Conservation (phyloP, 2,888 invertebrate species). For the Chalcis sispes region DNA sequence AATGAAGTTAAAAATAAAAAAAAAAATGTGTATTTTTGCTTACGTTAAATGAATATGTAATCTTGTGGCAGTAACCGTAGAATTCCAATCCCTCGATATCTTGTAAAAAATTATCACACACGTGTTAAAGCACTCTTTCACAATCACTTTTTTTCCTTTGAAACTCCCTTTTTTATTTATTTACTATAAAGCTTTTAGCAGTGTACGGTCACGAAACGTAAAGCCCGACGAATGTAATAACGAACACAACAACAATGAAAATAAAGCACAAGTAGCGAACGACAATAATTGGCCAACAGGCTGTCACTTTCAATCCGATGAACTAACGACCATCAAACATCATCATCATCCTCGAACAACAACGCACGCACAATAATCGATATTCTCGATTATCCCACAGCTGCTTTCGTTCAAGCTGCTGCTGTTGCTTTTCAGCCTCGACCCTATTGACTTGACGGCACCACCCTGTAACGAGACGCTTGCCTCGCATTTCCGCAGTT, state of each 20-base stretch:
- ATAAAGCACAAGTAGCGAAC: slow-evolving; percentile 2
- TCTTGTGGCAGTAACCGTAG: too few relatives aligned
- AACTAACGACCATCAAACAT: background rate
- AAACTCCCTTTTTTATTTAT: background rate
- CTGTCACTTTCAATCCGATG: background rate
- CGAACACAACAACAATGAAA: slow-evolving; percentile 2
- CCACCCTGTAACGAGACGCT: too few relatives aligned
- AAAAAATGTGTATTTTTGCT: too few relatives aligned
- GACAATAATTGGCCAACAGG: background rate
- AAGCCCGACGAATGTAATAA: slow-evolving; percentile 5
- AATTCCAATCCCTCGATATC: too few relatives aligned
- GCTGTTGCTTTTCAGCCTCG: slow-evolving; percentile 11
- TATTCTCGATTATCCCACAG: background rate
- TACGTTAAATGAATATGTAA: too few relatives aligned
- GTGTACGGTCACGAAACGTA: background rate
- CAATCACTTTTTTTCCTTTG: too few relatives aligned
- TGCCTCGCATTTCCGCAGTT: background rate
- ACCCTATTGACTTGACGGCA: background rate
- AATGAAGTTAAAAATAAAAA: too few relatives aligned
- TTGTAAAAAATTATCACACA: too few relatives aligned
- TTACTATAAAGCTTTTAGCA: background rate
- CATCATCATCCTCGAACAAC: background rate
- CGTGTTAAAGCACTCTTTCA: too few relatives aligned
- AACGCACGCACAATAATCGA: slow-evolving; percentile 4
- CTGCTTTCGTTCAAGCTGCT: background rate